Conservation (phyloP, 2,113 vertebrate genomes). For the Anguilla japonica region DNA sequence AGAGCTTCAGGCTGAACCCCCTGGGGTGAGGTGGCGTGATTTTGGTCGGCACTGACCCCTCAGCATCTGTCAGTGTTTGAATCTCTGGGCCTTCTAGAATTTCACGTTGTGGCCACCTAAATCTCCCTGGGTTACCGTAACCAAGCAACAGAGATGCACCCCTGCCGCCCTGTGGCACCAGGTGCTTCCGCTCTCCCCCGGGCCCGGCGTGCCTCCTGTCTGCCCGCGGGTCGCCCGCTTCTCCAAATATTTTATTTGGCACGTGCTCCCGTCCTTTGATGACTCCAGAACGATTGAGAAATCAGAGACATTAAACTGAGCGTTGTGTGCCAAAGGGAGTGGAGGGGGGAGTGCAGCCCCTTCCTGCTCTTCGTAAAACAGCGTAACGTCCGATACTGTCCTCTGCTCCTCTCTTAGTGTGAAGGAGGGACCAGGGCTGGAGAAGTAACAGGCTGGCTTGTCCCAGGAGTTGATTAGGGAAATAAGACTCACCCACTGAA, state of each 20-base stretch:
- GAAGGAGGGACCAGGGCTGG: too few relatives aligned
- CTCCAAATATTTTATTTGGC: not conserved
- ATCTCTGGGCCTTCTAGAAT: not conserved
- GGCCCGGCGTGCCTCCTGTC: too few relatives aligned
- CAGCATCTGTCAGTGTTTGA: not conserved
- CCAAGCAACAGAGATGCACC: not conserved
- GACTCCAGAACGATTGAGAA: not conserved
- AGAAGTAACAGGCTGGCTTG: not conserved
- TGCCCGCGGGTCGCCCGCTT: not conserved
- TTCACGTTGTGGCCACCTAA: constrained; percentile 10
- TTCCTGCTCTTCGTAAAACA: not conserved
- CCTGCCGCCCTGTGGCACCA: too few relatives aligned
- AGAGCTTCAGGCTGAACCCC: not conserved
- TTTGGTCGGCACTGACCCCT: not conserved
- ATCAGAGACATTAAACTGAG: not conserved
- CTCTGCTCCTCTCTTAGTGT: not conserved
- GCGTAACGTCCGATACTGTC: not conserved
- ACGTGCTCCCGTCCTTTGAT: not conserved
- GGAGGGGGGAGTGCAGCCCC: not conserved
- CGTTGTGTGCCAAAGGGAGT: not conserved
- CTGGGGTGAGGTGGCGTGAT: not conserved
- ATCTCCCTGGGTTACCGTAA: not conserved
- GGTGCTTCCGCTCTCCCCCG: too few relatives aligned
- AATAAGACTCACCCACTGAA: not conserved
- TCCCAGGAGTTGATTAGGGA: not conserved